Conservation (phyloP, 1,140 invertebrate species). For the Euwallacea similis region DNA sequence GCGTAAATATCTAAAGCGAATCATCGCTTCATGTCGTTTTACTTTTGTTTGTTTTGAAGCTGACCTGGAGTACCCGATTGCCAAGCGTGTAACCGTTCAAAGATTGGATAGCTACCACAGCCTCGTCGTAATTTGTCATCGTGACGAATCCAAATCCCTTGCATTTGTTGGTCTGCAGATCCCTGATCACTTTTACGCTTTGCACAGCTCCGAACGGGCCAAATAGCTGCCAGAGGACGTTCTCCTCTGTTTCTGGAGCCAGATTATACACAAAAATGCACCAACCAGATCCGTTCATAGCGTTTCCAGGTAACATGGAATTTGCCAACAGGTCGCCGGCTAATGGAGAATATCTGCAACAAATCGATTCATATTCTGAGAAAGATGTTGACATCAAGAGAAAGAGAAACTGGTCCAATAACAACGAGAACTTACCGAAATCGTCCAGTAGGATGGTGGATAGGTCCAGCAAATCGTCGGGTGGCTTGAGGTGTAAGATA, state of each 20-base stretch:
- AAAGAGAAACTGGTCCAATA: too few species aligned
- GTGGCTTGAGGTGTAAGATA: conserved; percentile 84
- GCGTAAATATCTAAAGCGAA: conserved; percentile 39
- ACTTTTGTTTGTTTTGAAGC: conserved; percentile 95
- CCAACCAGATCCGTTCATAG: conserved; percentile 87
- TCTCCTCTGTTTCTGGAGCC: conserved; percentile 97
- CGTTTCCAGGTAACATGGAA: conserved; percentile 80
- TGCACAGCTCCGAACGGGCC: conserved; percentile 98
- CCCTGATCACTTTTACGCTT: conserved; percentile 96
- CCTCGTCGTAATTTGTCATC: conserved; percentile 99
- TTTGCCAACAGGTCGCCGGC: conserved; percentile 89
- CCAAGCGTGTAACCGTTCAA: conserved; percentile 97
- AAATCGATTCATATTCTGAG: neutral
- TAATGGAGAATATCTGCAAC: conserved; percentile 86
- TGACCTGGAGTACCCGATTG: conserved; percentile 97
- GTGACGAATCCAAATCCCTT: conserved; percentile 99
- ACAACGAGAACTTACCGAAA: conserved; percentile 70
- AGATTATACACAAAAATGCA: conserved; percentile 99
- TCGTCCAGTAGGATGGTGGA: conserved; percentile 88
- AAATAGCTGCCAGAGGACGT: conserved; percentile 97
- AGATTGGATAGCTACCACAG: conserved; percentile 94
- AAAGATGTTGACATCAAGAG: too few species aligned
- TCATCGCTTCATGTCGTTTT: conserved; percentile 74
- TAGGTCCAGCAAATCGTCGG: conserved; percentile 86
- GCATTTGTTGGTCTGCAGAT: conserved; percentile 98